These are phyloP conservation scores for Lineus longissimus DNA, from an alignment of 1,140 invertebrate genomes.

Conservation along the genomic window DNA sequence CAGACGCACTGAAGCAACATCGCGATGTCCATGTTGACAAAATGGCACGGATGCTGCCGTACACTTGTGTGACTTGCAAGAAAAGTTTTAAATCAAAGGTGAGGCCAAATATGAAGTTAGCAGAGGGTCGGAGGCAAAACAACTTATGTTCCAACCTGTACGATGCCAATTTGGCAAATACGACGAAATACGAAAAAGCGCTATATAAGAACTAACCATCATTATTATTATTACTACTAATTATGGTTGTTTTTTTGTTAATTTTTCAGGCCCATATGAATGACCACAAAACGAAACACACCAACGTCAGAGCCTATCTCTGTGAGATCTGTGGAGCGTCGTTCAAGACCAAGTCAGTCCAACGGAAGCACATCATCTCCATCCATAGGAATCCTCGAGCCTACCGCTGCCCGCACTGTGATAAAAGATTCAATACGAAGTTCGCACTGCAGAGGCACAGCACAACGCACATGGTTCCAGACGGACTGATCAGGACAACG, in stretches of 20 bases:
- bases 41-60: conserved; percentile 26
- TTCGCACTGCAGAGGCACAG: conserved; percentile 51
- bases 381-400: conserved; percentile 52
- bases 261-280: conserved; percentile 39
- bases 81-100: conserved; percentile 53
- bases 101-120: neutral
- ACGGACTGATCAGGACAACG: neutral
- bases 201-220: too few relatives aligned
- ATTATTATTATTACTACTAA: neutral
- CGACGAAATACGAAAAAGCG: neutral
- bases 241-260: conserved; percentile 1
- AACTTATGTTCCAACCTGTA: too few relatives aligned
- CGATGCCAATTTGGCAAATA: too few relatives aligned
- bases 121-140: too few relatives aligned
- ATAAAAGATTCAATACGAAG: conserved; percentile 54
- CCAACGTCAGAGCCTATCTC: conserved; percentile 50
- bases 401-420: conserved; percentile 45
- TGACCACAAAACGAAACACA: conserved; percentile 48
- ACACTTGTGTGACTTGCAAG: conserved; percentile 44
- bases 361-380: conserved; percentile 52
- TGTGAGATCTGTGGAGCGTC: conserved; percentile 57
- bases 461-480: conserved; percentile 36
- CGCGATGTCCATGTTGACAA: conserved; percentile 37
- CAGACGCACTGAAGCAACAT: conserved; percentile 52
- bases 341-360: conserved; percentile 55